Evolutionary conservation across 1,140 invertebrate species (phyloP), one percentile per base, ranked within the genome.

Genomic region (Eciton burchellii): DNA sequence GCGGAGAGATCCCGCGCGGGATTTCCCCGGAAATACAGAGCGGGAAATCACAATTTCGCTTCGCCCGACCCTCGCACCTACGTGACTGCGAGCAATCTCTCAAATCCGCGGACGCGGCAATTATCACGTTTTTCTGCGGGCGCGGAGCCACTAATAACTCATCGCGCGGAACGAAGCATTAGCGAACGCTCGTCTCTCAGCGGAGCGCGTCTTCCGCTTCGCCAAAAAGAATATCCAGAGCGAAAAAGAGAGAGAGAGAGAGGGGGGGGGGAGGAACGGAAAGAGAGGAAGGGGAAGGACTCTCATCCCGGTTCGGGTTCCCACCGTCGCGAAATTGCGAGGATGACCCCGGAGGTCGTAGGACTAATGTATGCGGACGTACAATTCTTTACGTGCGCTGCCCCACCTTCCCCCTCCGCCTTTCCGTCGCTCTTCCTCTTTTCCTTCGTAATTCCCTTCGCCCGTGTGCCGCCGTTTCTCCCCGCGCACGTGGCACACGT

Each of bases 321-420:
- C 86, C 89, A 89, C 85, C 79, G 84, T 43, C 79, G 70, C 82
- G 74, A 90, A 90, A 88, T 88, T 88, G 86, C 89, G 76, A 88
- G 81, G 66, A 88, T 89, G 89, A 90, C 88, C 88, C 68, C 83
- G 43, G 84, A 88, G 87, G 88, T 89, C 87, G 85, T 76, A 87
- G 88, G 77, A 88, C 85, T 89, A 89, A 89, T 86, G 88, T 89
- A 89, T 89, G 88, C 87, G 76, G 73, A 87, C 87, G 81, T 89
- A 87, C 76, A 83, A 73, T 89, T 90, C 86, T 89, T 89, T 90
- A 89, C 84, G 82, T 89, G 72, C 57, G 47, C 63, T 45, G 47
- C 59, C 49, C 56, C 54, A 21, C 54, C 70, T 57, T 41, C 41
- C 41, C 19, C n/a, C 41, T 11, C 35, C 19, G 14, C 56, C 71